Base-by-base conservation (phyloP, 2,113 vertebrate species). In the Melanerpes formicivorus region DNA sequence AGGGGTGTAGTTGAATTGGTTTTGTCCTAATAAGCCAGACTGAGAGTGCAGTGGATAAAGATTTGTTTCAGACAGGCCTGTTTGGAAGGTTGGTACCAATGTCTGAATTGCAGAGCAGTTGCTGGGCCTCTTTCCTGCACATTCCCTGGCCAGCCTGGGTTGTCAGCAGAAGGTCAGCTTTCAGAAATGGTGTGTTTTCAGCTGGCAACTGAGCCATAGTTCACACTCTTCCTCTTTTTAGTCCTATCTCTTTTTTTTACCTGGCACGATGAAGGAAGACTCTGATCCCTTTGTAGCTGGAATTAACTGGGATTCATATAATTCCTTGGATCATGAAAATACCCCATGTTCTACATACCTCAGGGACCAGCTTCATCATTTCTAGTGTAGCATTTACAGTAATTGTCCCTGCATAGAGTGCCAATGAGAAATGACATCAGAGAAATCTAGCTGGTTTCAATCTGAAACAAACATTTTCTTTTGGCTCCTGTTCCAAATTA, bases 221-320 rank as follows among this genome's bases (percentile, higher is more conserved):
- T 86, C 25, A 34, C 70, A 59, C 87, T 93, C 44, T 85, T 93
- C 25, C 6, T 81, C n/a, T 1, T 0, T 80, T 76, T 30, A 44
- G 21, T 56, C 80, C 58, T 93, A 78, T 95, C 76, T 83, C 85
- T 93, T 79, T 93, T 34, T 95, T 95, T 95, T 95, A 80, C 93
- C 82, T 96, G 92, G 90, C 90, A 64, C 42, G 58, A 52, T 66
- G 79, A 91, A 66, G 76, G 76, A 93, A 94, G 37, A 11, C 65
- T 90, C 60, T 88, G 80, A 85, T 93, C 37, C 79, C 76, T 90
- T 81, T 88, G 74, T 90, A 84, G 56, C 48, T 88, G 74, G 50
- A 85, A 65, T 92, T 81, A 91, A 69, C 82, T 75, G 58, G 48
- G 86, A 93, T 93, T 86, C 21, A 14, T 83, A 62, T 78, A 10